These are phyloP conservation scores for Drosophila ironensis DNA, from an alignment of 1,140 invertebrate genomes.

Conservation along the genomic window DNA sequence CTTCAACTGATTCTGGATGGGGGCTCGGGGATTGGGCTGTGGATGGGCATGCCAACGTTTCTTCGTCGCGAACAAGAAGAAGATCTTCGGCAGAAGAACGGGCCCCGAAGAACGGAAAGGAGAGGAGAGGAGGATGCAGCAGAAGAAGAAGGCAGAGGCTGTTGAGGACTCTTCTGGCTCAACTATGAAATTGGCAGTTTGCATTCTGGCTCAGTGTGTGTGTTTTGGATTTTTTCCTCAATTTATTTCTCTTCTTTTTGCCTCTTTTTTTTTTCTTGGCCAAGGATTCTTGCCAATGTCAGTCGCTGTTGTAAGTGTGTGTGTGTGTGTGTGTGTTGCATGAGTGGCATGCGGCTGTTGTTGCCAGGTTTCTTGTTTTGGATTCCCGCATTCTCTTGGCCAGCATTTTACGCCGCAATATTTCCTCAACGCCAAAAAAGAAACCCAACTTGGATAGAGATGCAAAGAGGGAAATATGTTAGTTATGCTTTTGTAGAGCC, in stretches of 20 bases:
- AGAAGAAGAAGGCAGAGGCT: background rate
- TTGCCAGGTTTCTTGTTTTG: background rate
- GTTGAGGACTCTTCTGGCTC: constrained; percentile 36
- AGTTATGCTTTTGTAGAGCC: too few species aligned
- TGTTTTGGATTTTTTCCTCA: constrained; percentile 16
- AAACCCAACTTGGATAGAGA: background rate
- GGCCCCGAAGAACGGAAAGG: too few species aligned
- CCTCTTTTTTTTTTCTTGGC: constrained; percentile 10
- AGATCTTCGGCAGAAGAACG: constrained; percentile 7
- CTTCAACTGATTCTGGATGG: constrained; percentile 10
- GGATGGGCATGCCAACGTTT: constrained; percentile 69
- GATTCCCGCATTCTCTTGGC: constrained; percentile 9
- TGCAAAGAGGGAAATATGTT: background rate
- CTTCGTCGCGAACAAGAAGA: constrained; percentile 23
- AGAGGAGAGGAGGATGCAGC: background rate
- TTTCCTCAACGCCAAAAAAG: constrained; percentile 18
- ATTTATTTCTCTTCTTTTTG: too few species aligned
- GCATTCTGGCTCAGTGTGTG: constrained; percentile 55
- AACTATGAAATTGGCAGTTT: constrained; percentile 77
- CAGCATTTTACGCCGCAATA: constrained; percentile 47
- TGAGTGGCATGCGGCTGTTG: constrained; percentile 60
- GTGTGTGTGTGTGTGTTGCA: constrained; percentile 53
- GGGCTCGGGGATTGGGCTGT: constrained; percentile 16
- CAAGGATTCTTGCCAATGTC: constrained; percentile 67
- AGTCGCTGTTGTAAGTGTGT: constrained; percentile 23